Evolutionary conservation across 2,888 invertebrate species (phyloP), one percentile per base, ranked within the genome.

Genomic region (Nemotelus pantherinus): DNA sequence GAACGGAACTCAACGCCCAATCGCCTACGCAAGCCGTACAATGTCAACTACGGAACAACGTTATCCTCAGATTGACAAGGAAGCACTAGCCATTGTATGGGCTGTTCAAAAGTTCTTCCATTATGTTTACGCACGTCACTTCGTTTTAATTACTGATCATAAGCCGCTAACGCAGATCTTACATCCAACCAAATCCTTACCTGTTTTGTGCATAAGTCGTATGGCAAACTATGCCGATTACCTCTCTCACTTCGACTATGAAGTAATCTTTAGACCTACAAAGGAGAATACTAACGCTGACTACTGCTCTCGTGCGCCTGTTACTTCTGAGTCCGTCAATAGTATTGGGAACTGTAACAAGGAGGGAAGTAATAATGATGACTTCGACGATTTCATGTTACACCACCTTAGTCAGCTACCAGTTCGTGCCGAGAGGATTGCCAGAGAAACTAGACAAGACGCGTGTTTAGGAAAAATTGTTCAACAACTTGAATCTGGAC

Each of bases 341-440:
- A 67, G 39, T 39, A 25, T 39, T 41, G 2, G n/a, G n/a, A 25
- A 67, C 10, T 2, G 55, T 60, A 39, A 44, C 2, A 64, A 64
- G 48, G 75, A n/a, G 78, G 67, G 53, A 53, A 50, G 60, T 6
- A 71, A 79, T 48, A 45, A 65, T 10, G 77, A 79, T 67, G 72
- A 70, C 7, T 80, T 80, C 44, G 80, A 80, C 63, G 39, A 74
- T 10, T 81, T 80, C 60, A 44, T 79, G 9, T 2, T 79, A 25
- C 55, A 77, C 2, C 81, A 81, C 72, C 76, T 81, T 45, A 72
- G 80, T 7, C 80, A 80, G 76, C 53, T 80, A n/a, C 79, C 79
- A 39, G 5, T 80, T 9, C 76, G 67, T 25, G 78, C 76, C 1
- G 76, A 77, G 44, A 41, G 50, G 7, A 77, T 80, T 39, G 76